A percentile compares a stretch with the other conserved stretches of the same genome.
phyloP scores from a whole-genome alignment of 2,113 vertebrate genomes.

The Acanthisitta chloris region DNA sequence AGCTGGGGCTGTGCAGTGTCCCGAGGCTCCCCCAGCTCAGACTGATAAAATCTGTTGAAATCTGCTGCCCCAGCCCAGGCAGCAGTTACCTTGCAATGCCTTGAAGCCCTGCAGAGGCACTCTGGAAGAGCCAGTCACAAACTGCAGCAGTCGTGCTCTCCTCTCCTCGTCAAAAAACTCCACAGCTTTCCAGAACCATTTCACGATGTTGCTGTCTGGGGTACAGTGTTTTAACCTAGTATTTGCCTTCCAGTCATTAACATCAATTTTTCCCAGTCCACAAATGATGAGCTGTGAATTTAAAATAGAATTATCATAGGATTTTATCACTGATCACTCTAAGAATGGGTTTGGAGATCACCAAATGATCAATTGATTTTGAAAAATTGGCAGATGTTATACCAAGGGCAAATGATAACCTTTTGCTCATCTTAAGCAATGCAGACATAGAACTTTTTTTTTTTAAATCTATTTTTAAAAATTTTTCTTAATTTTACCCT shows the following conservation, averaged over 20 bases:
- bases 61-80: too few relatives aligned
- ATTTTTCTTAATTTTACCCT: not conserved
- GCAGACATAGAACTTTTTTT: not conserved
- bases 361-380: not conserved
- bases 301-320: not conserved
- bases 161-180: constrained; percentile 96
- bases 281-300: constrained; percentile 90
- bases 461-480: too few relatives aligned
- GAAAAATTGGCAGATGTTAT: not conserved
- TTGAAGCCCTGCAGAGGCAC: constrained; percentile 99
- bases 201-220: constrained; percentile 92
- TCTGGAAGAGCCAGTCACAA: constrained; percentile 94
- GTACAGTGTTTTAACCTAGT: constrained; percentile 98
- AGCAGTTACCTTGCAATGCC: constrained; percentile 97
- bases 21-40: too few relatives aligned
- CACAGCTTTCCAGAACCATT: constrained; percentile 99
- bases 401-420: not conserved
- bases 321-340: not conserved
- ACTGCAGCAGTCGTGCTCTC: constrained; percentile 92
- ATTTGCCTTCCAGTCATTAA: constrained; percentile 97
- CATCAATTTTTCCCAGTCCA: constrained; percentile 96
- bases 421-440: not conserved
- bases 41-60: too few relatives aligned
- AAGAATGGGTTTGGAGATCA: not conserved
- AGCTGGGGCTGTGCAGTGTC: too few relatives aligned